Conservation (phyloP, 2,797 vertebrate genomes). For the Pteropus rufus region DNA sequence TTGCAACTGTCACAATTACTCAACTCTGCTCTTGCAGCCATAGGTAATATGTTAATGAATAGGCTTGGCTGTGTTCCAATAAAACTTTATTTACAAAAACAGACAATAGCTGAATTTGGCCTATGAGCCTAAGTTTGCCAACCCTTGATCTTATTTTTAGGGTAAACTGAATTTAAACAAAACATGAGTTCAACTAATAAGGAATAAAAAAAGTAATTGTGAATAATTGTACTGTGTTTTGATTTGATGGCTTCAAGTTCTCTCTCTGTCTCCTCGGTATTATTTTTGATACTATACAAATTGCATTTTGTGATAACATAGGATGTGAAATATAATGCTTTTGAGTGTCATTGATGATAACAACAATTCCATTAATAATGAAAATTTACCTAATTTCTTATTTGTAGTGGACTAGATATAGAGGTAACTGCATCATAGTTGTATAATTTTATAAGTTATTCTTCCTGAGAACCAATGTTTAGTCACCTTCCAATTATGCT, state of each 20-base stretch:
- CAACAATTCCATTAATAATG: not conserved
- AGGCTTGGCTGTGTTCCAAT: not conserved
- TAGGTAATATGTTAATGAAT: not conserved
- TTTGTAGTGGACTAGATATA: not conserved
- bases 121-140: not conserved
- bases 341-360: not conserved
- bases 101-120: not conserved
- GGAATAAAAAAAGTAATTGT: not conserved
- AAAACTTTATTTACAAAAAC: slow-evolving; percentile 40
- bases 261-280: not conserved
- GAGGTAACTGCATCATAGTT: not conserved
- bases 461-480: not conserved
- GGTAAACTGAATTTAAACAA: not conserved
- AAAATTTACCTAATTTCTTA: slow-evolving; percentile 16
- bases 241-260: not conserved
- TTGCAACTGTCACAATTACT: not conserved
- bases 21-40: not conserved
- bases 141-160: not conserved
- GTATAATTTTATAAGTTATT: slow-evolving; percentile 12
- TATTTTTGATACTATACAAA: not conserved
- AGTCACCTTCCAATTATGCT: not conserved
- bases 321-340: not conserved
- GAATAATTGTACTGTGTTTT: not conserved
- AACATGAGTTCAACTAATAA: not conserved
- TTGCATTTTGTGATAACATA: not conserved